These are phyloP conservation scores for Pogona vitticeps DNA, from an alignment of 2,113 vertebrate species.

Conservation along the genomic window DNA sequence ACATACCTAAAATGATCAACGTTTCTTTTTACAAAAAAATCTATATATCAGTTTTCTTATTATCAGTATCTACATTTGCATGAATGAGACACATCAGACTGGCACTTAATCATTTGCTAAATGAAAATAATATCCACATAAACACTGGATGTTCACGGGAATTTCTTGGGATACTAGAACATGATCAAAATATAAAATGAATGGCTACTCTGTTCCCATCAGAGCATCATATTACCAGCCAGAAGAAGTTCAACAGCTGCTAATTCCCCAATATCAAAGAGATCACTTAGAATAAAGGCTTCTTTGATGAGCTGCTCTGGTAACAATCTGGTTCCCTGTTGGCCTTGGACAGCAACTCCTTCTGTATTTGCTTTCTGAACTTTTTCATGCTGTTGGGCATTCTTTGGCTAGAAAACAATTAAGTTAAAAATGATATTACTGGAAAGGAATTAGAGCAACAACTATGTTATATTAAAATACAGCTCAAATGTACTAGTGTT, in stretches of 20 bases:
- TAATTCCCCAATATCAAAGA: constrained; percentile 94
- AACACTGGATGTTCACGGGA: background rate
- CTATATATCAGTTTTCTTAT: too few relatives aligned
- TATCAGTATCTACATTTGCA: too few relatives aligned
- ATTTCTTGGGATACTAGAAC: constrained; percentile 29
- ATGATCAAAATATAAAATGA: constrained; percentile 13
- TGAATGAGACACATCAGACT: background rate
- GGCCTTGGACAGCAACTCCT: constrained; percentile 94
- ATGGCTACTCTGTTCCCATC: constrained; percentile 9
- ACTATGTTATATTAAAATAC: background rate
- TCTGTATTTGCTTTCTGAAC: constrained; percentile 96
- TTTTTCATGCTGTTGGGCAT: constrained; percentile 93
- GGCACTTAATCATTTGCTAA: background rate
- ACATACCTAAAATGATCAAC: background rate
- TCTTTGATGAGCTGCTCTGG: constrained; percentile 94
- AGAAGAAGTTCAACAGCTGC: constrained; percentile 94
- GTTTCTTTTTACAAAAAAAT: background rate
- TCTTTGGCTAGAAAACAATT: constrained; percentile 86
- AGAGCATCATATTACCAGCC: constrained; percentile 82
- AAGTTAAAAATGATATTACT: background rate
- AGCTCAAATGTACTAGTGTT: background rate
- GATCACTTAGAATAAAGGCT: constrained; percentile 96
- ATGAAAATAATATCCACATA: background rate
- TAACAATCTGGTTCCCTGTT: constrained; percentile 91
- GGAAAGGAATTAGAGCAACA: background rate